phyloP scores from a whole-genome alignment of 2,113 vertebrate genomes.

The Platysternon megacephalum region DNA sequence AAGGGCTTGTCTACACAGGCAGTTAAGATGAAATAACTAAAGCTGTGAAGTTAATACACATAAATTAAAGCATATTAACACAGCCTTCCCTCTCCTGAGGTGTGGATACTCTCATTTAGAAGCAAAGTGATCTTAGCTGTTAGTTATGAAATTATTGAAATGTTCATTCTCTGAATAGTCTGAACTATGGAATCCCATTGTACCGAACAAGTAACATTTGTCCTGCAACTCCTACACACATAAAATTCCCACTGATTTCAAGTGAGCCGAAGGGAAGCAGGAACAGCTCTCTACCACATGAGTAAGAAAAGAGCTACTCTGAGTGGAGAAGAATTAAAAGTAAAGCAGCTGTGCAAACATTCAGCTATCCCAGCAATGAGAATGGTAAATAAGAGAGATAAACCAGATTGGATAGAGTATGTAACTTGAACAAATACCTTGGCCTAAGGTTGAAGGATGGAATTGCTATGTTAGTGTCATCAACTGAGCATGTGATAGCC shows the following conservation, averaged over 20 bases:
- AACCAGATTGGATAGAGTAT: background rate
- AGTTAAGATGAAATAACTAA: rapidly evolving
- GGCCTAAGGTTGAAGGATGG: background rate
- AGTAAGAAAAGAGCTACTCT: background rate
- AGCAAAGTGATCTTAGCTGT: background rate
- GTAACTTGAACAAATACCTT: background rate
- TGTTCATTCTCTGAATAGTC: rapidly evolving
- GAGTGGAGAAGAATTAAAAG: background rate
- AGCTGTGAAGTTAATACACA: background rate
- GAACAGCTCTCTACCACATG: no score
- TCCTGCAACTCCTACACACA: background rate
- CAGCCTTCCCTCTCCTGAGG: background rate
- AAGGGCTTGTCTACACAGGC: rapidly evolving
- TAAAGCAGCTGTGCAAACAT: background rate
- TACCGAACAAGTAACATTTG: background rate
- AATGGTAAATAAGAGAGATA: background rate
- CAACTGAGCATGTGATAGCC: background rate
- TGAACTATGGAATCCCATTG: background rate
- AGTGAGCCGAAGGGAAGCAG: background rate
- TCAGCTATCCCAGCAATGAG: background rate
- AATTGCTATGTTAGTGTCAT: background rate
- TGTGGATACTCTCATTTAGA: background rate
- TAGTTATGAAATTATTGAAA: background rate
- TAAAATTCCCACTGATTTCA: background rate
- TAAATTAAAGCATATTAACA: background rate